Evolutionary conservation across 2,113 vertebrate species (phyloP).

Genomic region (Uropsilus gracilis): DNA sequence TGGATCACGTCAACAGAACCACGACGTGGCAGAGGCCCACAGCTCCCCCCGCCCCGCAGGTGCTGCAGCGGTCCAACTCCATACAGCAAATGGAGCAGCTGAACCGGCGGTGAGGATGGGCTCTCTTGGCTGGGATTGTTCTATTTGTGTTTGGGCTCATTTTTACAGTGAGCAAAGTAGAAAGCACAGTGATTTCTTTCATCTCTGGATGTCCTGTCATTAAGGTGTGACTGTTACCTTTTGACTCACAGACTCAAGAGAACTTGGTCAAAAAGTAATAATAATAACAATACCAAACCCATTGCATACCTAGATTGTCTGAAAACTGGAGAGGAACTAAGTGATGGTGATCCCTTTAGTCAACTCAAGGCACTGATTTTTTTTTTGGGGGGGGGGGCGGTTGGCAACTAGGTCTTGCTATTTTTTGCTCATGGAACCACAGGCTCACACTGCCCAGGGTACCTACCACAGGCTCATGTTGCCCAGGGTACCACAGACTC

Average conservation of each 20-base stretch:
- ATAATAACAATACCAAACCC: background rate
- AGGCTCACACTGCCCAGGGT: too few relatives aligned
- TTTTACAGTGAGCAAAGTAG: background rate
- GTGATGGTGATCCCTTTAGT: background rate
- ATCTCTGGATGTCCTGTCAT: background rate
- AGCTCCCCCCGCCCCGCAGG: conserved; percentile 95
- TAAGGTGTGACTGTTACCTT: background rate
- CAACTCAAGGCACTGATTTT: background rate
- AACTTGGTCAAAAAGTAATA: background rate
- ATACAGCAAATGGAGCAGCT: conserved; percentile 99
- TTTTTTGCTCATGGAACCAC: too few relatives aligned
- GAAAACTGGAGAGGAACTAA: background rate
- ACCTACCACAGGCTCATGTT: too few relatives aligned
- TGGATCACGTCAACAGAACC: conserved; percentile 98
- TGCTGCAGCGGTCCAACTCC: conserved; percentile 97
- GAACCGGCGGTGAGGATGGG: conserved; percentile 92
- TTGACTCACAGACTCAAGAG: background rate
- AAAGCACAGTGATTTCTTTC: background rate
- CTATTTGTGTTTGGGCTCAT: background rate
- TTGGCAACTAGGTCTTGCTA: too few relatives aligned
- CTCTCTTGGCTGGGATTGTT: fast-evolving
- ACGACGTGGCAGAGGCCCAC: conserved; percentile 99
- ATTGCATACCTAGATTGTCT: background rate
- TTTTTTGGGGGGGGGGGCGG: too few relatives aligned
- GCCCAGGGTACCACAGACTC: too few relatives aligned